Percentiles rank a stretch among this genome's conserved stretches.
These are phyloP conservation scores for Pedionomus torquatus DNA, from an alignment of 2,113 vertebrate genomes.

Conservation along the genomic window DNA sequence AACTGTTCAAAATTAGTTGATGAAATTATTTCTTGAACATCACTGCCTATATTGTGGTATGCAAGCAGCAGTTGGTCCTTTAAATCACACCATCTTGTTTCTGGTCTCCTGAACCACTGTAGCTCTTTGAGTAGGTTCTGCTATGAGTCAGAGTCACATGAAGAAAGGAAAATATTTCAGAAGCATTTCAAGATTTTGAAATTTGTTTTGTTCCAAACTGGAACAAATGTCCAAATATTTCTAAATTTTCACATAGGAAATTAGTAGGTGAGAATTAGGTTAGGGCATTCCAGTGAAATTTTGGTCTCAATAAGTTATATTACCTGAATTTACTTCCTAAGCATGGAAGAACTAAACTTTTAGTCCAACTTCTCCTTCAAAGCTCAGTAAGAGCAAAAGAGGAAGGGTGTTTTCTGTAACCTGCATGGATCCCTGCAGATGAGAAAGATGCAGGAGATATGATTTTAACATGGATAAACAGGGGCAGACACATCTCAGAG, in stretches of 20 bases:
- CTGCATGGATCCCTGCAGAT: not conserved
- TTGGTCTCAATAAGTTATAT: not conserved
- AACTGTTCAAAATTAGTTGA: not conserved
- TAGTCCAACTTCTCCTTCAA: not conserved
- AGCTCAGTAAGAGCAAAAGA: not conserved
- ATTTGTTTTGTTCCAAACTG: not conserved
- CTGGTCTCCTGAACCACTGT: not conserved
- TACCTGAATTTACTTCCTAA: not conserved
- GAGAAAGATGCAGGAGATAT: not conserved
- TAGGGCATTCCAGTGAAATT: not conserved
- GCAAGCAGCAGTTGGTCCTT: not conserved
- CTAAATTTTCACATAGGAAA: not conserved
- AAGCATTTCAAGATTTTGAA: not conserved
- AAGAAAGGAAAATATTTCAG: not conserved
- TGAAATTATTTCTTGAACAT: not conserved
- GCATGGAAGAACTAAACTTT: not conserved
- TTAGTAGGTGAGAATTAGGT: not conserved
- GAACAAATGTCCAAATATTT: not conserved
- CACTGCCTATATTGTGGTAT: not conserved
- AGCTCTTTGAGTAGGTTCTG: not conserved
- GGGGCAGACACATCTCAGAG: not conserved
- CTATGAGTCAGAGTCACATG: not conserved
- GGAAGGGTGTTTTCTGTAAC: not conserved
- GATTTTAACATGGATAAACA: not conserved
- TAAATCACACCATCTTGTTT: not conserved